Conservation (phyloP, 35 echinoderm and acorn worm species). For the Lytechinus pictus region DNA sequence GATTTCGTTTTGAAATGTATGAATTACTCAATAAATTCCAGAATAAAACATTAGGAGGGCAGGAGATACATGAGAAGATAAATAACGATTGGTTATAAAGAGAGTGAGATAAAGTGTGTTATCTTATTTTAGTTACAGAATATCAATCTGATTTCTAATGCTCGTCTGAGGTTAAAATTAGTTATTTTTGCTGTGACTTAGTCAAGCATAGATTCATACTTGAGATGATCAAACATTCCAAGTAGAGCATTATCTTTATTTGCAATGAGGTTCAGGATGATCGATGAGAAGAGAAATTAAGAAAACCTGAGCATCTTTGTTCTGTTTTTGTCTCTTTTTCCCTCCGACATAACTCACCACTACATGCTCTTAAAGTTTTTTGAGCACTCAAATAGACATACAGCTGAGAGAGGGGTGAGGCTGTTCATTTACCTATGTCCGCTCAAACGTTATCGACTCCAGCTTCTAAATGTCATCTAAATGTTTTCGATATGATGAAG, state of each 20-base stretch:
- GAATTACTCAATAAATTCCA: no score
- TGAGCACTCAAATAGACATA: background rate
- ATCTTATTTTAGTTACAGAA: background rate
- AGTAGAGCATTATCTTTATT: background rate
- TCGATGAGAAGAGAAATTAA: slow-evolving; percentile 4
- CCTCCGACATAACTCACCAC: background rate
- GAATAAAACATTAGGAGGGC: background rate
- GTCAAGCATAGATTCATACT: background rate
- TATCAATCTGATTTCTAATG: background rate
- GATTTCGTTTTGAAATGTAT: no score
- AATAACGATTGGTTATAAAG: no score
- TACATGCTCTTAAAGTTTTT: background rate
- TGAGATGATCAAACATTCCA: background rate
- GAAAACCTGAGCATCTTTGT: slow-evolving; percentile 5
- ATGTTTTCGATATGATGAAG: slow-evolving; percentile 45
- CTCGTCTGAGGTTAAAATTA: background rate
- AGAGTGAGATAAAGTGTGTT: no score
- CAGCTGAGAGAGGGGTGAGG: background rate
- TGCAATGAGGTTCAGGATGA: background rate
- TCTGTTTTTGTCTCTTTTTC: background rate
- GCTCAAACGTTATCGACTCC: slow-evolving; percentile 24
- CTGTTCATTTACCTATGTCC: slow-evolving; percentile 7
- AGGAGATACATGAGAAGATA: background rate
- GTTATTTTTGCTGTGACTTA: background rate
- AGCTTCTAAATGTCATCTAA: slow-evolving; percentile 33